These are phyloP conservation scores for Palythoa grandiflora DNA, from an alignment of 92 coral and sea anemone genomes.

Conservation along the genomic window DNA sequence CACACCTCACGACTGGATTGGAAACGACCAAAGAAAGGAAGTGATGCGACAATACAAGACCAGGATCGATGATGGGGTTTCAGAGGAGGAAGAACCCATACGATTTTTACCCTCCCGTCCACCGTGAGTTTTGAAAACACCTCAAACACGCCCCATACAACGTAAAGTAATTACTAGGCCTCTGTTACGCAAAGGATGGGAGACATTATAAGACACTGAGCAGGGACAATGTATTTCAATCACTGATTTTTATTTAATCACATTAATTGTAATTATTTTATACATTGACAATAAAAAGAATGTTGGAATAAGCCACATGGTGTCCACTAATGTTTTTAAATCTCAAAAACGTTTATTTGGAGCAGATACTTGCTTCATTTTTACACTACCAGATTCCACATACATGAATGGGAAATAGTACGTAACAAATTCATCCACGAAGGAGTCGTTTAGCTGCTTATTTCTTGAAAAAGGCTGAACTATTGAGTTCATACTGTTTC, in stretches of 20 bases:
- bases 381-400: background rate
- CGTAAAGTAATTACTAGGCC: background rate
- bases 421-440: conserved; percentile 56
- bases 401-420: conserved; percentile 22
- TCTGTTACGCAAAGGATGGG: background rate
- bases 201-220: background rate
- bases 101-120: conserved; percentile 14
- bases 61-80: background rate
- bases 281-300: background rate
- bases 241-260: background rate
- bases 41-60: background rate
- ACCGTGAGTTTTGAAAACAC: background rate
- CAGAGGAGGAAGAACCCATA: background rate
- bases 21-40: background rate
- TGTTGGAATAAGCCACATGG: background rate
- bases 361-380: background rate
- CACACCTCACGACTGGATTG: conserved; percentile 24
- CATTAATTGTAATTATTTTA: background rate
- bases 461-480: conserved; percentile 49
- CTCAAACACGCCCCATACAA: background rate
- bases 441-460: conserved; percentile 49
- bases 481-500: conserved; percentile 55
- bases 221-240: background rate
- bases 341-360: conserved; percentile 18
- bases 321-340: background rate